phyloP scores from a whole-genome alignment of 2,113 vertebrate genomes.

The Tachysurus fulvidraco region DNA sequence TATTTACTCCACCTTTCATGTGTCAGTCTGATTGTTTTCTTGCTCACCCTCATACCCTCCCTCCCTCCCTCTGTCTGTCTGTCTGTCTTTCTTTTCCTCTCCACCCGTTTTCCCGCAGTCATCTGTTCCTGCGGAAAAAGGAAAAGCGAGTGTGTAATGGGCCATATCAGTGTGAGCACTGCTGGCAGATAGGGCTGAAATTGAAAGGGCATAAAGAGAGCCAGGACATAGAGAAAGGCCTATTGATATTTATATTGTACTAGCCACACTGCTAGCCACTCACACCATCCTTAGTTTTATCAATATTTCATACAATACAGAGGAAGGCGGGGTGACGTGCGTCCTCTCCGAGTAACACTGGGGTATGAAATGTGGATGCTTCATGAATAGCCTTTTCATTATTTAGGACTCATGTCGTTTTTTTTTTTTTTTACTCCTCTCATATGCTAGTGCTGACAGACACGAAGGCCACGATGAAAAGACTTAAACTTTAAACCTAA shows the following conservation, averaged over 20 bases:
- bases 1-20: slow-evolving; percentile 68
- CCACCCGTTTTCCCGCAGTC: slow-evolving; percentile 62
- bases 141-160: slow-evolving; percentile 70
- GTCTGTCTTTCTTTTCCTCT: slow-evolving; percentile 26
- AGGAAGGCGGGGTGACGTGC: neutral
- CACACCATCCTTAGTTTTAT: slow-evolving; percentile 15
- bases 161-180: slow-evolving; percentile 59
- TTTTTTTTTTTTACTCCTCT: slow-evolving; percentile 21
- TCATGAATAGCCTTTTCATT: slow-evolving; percentile 54
- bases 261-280: slow-evolving; percentile 2
- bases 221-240: slow-evolving; percentile 42
- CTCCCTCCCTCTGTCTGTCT: no score
- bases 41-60: slow-evolving; percentile 23
- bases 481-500: slow-evolving; percentile 38
- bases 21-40: slow-evolving; percentile 60
- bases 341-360: neutral
- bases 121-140: slow-evolving; percentile 64
- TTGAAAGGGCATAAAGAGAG: slow-evolving; percentile 33
- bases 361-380: neutral
- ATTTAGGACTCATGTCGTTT: slow-evolving; percentile 41
- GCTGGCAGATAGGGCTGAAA: slow-evolving; percentile 26
- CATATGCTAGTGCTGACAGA: slow-evolving; percentile 39
- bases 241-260: slow-evolving; percentile 55
- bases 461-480: slow-evolving; percentile 31
- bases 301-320: slow-evolving; percentile 53